A percentile compares a stretch with the other conserved stretches of the same genome.
phyloP scores from a whole-genome alignment of 2,113 vertebrate species.

The Mirza zaza region DNA sequence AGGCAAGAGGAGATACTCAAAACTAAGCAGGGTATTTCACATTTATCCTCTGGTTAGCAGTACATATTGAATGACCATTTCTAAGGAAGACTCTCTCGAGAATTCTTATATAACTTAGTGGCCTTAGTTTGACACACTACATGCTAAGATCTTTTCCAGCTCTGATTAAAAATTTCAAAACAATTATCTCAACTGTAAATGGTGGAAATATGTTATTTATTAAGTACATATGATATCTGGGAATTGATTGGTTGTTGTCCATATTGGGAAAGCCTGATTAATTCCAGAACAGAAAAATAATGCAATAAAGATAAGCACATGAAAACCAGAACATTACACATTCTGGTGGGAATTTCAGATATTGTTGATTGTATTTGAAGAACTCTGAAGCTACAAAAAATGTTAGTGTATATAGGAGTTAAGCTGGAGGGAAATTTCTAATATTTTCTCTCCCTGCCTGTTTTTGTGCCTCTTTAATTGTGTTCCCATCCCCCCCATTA shows the following conservation, averaged over 20 bases:
- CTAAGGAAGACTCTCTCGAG: not conserved
- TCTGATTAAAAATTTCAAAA: constrained; percentile 22
- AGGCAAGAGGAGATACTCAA: not conserved
- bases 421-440: not conserved
- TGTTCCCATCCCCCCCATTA: not conserved
- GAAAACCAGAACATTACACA: not conserved
- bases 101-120: not conserved
- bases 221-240: not conserved
- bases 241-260: not conserved
- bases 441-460: not conserved
- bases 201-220: not conserved
- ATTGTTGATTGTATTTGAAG: not conserved
- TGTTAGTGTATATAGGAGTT: not conserved
- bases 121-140: not conserved
- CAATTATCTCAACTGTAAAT: not conserved
- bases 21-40: not conserved
- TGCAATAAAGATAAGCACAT: not conserved
- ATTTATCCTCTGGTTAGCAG: not conserved
- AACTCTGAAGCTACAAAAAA: not conserved
- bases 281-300: constrained; percentile 17
- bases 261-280: constrained; percentile 15
- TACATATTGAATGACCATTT: not conserved
- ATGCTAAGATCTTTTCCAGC: not conserved
- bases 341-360: not conserved
- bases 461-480: not conserved